A percentile compares a stretch with the other conserved stretches of the same genome.
These are phyloP conservation scores for Philypnodon macrostomus DNA, from an alignment of 2,797 vertebrate species.

Conservation along the genomic window DNA sequence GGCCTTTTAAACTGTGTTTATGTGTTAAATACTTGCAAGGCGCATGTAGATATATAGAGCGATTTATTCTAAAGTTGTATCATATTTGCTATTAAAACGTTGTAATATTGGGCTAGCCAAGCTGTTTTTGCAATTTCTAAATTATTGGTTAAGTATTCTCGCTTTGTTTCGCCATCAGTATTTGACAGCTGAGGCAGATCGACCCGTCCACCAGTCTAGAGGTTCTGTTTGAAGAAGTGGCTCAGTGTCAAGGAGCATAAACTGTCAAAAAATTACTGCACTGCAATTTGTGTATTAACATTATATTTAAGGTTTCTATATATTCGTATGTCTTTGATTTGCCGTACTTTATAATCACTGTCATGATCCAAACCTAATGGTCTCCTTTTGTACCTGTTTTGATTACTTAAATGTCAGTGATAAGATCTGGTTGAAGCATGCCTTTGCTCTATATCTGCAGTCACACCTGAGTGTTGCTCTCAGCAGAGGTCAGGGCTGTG, in stretches of 20 bases:
- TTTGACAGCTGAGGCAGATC: conserved; percentile 10
- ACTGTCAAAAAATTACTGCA: background rate
- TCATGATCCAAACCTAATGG: too few relatives aligned
- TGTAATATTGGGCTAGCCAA: background rate
- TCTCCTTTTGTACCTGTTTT: background rate
- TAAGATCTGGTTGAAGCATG: background rate
- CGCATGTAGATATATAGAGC: conserved; percentile 9
- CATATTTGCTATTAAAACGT: background rate
- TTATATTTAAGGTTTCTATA: too few relatives aligned
- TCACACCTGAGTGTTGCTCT: conserved; percentile 1
- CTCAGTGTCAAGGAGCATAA: background rate
- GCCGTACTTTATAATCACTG: too few relatives aligned
- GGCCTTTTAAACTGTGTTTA: background rate
- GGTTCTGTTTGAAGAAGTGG: conserved; percentile 9
- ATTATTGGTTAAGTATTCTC: background rate
- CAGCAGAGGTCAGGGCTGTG: conserved; percentile 6
- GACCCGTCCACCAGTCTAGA: too few relatives aligned
- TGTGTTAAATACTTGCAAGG: background rate
- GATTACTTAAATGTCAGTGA: background rate
- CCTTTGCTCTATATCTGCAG: background rate
- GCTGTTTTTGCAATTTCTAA: background rate
- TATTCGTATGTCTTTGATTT: too few relatives aligned
- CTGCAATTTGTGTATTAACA: too few relatives aligned
- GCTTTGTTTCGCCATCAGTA: background rate
- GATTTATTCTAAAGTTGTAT: background rate